Conservation (phyloP, 2,113 vertebrate species). For the Microcebus ravelobensis region DNA sequence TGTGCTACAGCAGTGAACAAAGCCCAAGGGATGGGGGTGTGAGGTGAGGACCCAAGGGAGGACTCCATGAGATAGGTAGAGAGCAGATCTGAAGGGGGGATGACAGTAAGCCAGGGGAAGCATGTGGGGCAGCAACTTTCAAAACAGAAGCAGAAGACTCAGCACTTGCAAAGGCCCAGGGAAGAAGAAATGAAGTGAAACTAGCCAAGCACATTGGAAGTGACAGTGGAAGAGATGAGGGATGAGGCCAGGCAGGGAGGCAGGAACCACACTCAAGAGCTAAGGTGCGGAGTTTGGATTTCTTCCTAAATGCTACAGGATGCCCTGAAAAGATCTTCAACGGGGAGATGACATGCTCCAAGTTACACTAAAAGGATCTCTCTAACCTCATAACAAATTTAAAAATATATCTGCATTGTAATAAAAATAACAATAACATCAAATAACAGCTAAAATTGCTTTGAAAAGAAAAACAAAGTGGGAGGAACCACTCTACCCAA, state of each 20-base stretch:
- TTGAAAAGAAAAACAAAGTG: background rate
- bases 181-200: background rate
- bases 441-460: background rate
- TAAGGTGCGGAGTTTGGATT: background rate
- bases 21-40: background rate
- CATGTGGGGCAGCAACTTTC: slow-evolving; percentile 11
- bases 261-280: background rate
- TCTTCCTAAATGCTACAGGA: background rate
- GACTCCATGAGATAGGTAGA: background rate
- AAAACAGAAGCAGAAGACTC: background rate
- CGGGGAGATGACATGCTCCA: background rate
- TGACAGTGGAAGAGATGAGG: background rate
- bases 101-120: background rate
- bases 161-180: background rate
- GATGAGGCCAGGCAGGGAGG: background rate
- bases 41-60: background rate
- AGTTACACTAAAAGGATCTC: background rate
- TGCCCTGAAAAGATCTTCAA: background rate
- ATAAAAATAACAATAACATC: background rate
- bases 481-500: background rate
- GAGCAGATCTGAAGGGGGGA: background rate
- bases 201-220: background rate
- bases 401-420: background rate
- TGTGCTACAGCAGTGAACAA: background rate
- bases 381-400: background rate